These are phyloP conservation scores for Sphecodes monilicornis DNA, from an alignment of 2,888 invertebrate species.

Conservation along the genomic window DNA sequence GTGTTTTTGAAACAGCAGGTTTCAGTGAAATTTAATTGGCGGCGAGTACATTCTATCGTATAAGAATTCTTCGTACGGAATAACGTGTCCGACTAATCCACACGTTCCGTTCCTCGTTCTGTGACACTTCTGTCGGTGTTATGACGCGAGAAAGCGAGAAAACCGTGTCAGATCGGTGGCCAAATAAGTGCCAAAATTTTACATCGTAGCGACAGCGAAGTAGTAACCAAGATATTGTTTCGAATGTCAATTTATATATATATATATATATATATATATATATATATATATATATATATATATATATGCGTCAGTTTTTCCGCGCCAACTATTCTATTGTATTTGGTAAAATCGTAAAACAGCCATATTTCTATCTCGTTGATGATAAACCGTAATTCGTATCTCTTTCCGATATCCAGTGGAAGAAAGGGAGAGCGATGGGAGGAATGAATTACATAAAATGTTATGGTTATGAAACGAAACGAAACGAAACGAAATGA, in stretches of 20 bases:
- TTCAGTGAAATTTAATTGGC: slow-evolving; percentile 1
- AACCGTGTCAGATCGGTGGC: slow-evolving; percentile 12
- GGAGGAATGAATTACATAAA: background rate
- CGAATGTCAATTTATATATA: slow-evolving; percentile 15
- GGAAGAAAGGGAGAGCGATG: slow-evolving; percentile 41
- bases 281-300: too few relatives aligned
- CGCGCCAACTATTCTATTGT: slow-evolving; percentile 21
- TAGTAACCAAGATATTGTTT: background rate
- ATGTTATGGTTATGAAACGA: background rate
- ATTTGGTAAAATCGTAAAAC: background rate
- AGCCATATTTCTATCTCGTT: background rate
- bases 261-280: too few relatives aligned
- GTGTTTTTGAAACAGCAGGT: slow-evolving; percentile 4
- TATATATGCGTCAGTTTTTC: slow-evolving; percentile 19
- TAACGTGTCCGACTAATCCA: background rate
- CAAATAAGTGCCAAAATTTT: slow-evolving; percentile 53
- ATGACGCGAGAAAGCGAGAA: background rate
- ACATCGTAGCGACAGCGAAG: background rate
- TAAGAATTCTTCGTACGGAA: background rate
- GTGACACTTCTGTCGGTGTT: background rate
- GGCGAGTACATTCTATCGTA: background rate
- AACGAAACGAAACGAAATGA: too few relatives aligned
- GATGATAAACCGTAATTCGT: background rate
- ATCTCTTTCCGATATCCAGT: background rate
- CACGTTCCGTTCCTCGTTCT: slow-evolving; percentile 11